Evolutionary conservation across 2,113 vertebrate genomes (phyloP).

Genomic region (Trichechus manatus): DNA sequence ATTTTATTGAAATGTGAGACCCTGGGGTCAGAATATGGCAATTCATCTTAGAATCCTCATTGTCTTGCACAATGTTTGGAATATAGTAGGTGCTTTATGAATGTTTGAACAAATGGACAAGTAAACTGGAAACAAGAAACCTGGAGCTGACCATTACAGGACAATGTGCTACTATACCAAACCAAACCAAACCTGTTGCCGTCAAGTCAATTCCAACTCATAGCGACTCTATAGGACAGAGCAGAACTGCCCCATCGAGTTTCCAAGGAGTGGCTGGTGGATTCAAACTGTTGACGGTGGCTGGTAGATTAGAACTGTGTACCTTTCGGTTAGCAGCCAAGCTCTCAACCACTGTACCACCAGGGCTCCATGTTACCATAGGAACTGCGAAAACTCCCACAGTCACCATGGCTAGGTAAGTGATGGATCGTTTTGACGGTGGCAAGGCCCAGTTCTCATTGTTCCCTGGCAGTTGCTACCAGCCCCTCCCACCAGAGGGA

Average conservation of each 20-base stretch:
- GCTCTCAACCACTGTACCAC: no score
- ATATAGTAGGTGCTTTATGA: neutral
- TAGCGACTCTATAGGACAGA: no score
- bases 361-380: no score
- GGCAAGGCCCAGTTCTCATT: neutral
- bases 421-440: neutral
- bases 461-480: neutral
- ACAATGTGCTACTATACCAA: neutral
- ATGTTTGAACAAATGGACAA: neutral
- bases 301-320: no score
- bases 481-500: neutral
- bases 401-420: neutral
- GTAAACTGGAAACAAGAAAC: slow-evolving; percentile 5
- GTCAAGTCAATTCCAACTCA: no score
- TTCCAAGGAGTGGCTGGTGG: no score
- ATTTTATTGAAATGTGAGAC: slow-evolving; percentile 50
- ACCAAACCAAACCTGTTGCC: neutral
- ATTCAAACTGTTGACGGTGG: no score
- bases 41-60: neutral
- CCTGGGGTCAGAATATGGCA: neutral
- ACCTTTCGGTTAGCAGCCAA: no score
- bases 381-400: neutral
- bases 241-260: no score
- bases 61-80: neutral
- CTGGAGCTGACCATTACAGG: neutral